These are phyloP conservation scores for Myotis myotis DNA, from an alignment of 2,797 vertebrate genomes.

Conservation along the genomic window DNA sequence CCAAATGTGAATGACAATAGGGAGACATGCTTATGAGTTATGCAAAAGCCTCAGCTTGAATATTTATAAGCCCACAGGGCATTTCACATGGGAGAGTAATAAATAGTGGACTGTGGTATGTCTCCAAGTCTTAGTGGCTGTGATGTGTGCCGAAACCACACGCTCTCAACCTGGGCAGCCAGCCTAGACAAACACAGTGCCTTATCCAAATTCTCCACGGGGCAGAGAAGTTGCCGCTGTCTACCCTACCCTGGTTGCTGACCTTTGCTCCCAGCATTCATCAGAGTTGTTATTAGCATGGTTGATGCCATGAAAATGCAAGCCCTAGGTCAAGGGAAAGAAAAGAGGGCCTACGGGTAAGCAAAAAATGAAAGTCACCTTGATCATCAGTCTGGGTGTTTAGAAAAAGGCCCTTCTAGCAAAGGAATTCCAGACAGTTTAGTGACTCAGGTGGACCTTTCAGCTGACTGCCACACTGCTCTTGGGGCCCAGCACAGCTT, in stretches of 20 bases:
- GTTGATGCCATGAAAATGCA: background rate
- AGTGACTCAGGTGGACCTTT: background rate
- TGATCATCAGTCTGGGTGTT: background rate
- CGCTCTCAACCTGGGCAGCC: background rate
- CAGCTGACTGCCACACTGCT: background rate
- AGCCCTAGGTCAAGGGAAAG: background rate
- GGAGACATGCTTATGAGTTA: background rate
- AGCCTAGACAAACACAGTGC: background rate
- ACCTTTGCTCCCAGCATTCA: background rate
- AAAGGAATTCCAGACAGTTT: slow-evolving; percentile 16
- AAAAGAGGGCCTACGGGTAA: background rate
- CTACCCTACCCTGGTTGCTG: background rate
- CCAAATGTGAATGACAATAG: background rate
- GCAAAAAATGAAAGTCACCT: background rate
- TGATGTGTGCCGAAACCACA: background rate
- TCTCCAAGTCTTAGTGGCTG: background rate
- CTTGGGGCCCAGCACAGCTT: background rate
- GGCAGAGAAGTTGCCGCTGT: background rate
- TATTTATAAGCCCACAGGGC: background rate
- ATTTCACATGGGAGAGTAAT: background rate
- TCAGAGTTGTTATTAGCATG: background rate
- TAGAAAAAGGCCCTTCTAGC: background rate
- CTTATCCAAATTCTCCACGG: background rate
- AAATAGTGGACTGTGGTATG: background rate
- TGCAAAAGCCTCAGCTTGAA: background rate